Evolutionary conservation across 2,113 vertebrate genomes (phyloP).

Genomic region (Sclerurus mexicanus): DNA sequence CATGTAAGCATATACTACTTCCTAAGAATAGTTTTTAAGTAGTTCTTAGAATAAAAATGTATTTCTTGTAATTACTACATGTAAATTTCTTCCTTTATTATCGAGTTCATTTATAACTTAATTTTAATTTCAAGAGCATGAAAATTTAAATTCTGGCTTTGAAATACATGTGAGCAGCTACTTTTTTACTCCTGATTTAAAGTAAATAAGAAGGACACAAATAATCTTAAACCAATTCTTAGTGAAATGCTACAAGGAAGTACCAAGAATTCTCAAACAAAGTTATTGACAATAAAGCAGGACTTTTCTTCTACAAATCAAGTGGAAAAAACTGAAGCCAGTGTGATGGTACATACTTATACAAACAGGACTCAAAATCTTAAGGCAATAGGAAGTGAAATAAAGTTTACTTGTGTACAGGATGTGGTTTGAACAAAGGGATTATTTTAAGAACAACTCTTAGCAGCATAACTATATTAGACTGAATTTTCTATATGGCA

Average conservation of each 20-base stretch:
- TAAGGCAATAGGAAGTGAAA: not conserved
- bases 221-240: not conserved
- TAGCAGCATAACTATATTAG: not conserved
- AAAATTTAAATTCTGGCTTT: not conserved
- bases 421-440: not conserved
- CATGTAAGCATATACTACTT: not conserved
- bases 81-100: not conserved
- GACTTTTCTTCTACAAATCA: not conserved
- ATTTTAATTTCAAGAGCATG: not conserved
- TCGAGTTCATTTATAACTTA: not conserved
- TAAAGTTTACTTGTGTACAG: not conserved
- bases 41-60: not conserved
- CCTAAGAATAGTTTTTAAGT: not conserved
- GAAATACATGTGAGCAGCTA: not conserved
- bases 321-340: not conserved
- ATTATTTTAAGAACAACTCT: not conserved
- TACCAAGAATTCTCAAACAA: not conserved
- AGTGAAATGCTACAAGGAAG: not conserved
- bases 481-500: not conserved
- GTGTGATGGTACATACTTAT: not conserved
- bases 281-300: not conserved
- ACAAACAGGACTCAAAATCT: not conserved
- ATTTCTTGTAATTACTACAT: not conserved
- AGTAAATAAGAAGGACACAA: not conserved
- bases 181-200: not conserved